Evolutionary conservation across 2,113 vertebrate species (phyloP), one percentile per base, ranked within the genome.

Genomic region (Pteruthius melanotis): DNA sequence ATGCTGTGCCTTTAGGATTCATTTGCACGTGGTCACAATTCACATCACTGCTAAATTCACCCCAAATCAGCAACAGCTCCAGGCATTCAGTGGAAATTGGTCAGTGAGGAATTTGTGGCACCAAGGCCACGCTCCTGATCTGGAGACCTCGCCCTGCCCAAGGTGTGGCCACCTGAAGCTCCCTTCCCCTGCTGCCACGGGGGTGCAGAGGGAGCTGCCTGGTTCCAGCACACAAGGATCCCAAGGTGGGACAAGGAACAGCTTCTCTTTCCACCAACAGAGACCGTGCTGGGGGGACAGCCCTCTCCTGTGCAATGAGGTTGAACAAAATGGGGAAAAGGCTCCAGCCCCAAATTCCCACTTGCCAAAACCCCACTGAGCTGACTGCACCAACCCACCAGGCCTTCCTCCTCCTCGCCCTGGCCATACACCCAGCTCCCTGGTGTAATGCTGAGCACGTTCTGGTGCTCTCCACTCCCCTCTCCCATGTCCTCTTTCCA

Each of bases 401-500:
- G n/a, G 22, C 13, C 52, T n/a, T 70, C 6, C 35, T 61, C 72
- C 37, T 60, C 49, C 54, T 64, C 4, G 0, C 26, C 39, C 45
- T 19, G 22, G 74, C 59, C 28, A 3, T 6, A 6, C 40, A 10
- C 4, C 63, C 66, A 47, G 42, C 57, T 91, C 76, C 89, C 93
- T 74, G 81, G 85, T 59, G 92, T 35, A 44, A 72, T 7, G 11
- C 37, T 15, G 35, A 42, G 77, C 77, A 88, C 20, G 33, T 89
- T 6, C 76, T n/a, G 35, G 2, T 50, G 9, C 44, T 23, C 53
- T 57, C 21, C 5, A 7, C 1, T 84, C 75, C 82, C 88, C 70
- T 90, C 93, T 95, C 93, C 93, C 94, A 93, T 92, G 94, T 93
- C 75, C 88, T 76, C 87, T 66, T 10, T 6, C 31, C 79, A 18